These are phyloP conservation scores for Lontra canadensis DNA, from an alignment of 2,113 vertebrate species.

Conservation along the genomic window DNA sequence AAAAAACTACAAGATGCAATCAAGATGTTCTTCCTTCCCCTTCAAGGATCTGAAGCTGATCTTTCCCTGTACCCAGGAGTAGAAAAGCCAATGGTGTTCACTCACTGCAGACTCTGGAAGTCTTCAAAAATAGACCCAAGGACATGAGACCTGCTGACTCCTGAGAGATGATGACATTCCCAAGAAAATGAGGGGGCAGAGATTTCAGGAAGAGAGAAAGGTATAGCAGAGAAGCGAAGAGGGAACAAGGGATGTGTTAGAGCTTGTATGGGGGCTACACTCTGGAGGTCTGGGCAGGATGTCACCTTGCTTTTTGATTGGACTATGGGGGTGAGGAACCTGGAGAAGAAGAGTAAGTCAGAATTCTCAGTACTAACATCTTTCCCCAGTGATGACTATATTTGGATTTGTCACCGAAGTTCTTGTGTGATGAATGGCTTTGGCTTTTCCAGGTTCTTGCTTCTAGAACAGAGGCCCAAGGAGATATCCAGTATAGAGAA, in stretches of 20 bases:
- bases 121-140: not conserved
- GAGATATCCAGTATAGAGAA: not conserved
- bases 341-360: not conserved
- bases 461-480: not conserved
- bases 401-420: not conserved
- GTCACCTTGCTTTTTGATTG: not conserved
- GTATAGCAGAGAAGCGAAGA: not conserved
- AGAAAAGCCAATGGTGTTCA: not conserved
- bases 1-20: slow-evolving; percentile 34
- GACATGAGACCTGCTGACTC: not conserved
- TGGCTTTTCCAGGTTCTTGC: not conserved
- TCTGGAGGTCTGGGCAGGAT: not conserved
- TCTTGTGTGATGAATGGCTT: not conserved
- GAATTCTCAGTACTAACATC: not conserved
- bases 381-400: not conserved
- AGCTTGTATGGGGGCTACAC: too few species aligned
- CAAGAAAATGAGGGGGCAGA: not conserved
- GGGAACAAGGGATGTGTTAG: not conserved
- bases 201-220: not conserved
- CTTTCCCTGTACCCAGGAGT: not conserved
- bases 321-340: not conserved
- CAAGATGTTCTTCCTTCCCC: slow-evolving; percentile 30
- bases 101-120: not conserved
- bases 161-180: not conserved
- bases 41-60: not conserved